These are phyloP conservation scores for Ciona savignyi DNA, from an alignment of 23 tunicate species.

Conservation along the genomic window DNA sequence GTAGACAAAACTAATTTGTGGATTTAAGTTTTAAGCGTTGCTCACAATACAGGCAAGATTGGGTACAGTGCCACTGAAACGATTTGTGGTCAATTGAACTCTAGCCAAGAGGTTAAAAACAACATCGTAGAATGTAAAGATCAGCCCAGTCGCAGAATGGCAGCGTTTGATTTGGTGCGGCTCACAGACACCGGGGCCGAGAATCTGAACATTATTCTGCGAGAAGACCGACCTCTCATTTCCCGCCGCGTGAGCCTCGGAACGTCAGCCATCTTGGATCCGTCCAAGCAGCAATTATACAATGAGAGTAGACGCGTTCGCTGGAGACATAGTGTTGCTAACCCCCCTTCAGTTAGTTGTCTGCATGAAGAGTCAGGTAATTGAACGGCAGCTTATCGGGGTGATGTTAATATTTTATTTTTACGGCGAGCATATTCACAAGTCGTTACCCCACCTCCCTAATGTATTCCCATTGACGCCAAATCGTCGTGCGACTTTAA, in stretches of 20 bases:
- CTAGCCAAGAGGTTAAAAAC: not conserved
- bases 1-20: too few species aligned
- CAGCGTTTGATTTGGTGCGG: conserved; percentile 3
- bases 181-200: conserved; percentile 33
- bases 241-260: conserved; percentile 31
- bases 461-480: too few species aligned
- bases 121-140: not conserved
- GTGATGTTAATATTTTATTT: too few species aligned
- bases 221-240: conserved; percentile 13
- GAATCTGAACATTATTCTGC: conserved; percentile 26
- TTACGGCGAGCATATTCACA: too few species aligned
- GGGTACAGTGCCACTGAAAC: not conserved
- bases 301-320: conserved; percentile 19
- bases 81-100: not conserved
- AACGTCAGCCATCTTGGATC: not conserved
- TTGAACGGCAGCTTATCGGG: too few species aligned
- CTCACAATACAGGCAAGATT: not conserved
- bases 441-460: too few species aligned
- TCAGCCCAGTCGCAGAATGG: not conserved
- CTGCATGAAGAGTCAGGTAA: conserved; percentile 18
- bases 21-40: not conserved
- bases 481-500: not conserved
- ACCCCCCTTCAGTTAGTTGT: conserved; percentile 12
- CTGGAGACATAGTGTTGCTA: conserved; percentile 32
- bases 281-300: not conserved